phyloP scores from a whole-genome alignment of 2,888 invertebrate species.

The Pterostichus madidus region DNA sequence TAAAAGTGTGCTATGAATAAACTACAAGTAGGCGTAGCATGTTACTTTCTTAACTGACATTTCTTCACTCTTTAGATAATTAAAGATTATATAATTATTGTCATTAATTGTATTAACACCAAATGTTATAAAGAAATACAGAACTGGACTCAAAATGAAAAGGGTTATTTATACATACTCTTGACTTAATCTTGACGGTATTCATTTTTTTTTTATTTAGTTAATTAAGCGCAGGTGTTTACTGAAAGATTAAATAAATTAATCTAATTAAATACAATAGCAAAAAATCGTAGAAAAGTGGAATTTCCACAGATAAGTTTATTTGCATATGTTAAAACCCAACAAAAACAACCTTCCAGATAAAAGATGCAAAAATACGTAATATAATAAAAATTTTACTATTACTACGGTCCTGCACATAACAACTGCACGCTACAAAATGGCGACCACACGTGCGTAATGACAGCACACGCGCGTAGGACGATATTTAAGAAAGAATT shows the following conservation, averaged over 20 bases:
- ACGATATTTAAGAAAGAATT: conserved; percentile 54
- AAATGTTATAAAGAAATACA: background rate
- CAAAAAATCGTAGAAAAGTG: conserved; percentile 9
- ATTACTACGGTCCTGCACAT: background rate
- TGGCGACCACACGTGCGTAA: conserved; percentile 46
- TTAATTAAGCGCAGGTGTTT: conserved; percentile 12
- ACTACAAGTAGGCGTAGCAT: conserved; percentile 51
- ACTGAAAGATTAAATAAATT: conserved; percentile 13
- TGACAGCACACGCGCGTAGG: conserved; percentile 28
- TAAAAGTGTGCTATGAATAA: conserved; percentile 59
- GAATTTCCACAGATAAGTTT: conserved; percentile 6
- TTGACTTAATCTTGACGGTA: background rate
- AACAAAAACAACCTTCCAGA: background rate
- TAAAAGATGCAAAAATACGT: background rate
- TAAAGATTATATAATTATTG: conserved; percentile 63
- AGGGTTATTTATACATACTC: background rate
- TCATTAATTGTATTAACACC: conserved; percentile 16
- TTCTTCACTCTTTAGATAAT: conserved; percentile 25
- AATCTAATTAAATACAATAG: background rate
- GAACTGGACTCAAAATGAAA: background rate
- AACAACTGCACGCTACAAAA: conserved; percentile 1
- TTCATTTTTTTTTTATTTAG: background rate
- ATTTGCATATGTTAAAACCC: no score
- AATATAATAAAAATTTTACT: background rate
- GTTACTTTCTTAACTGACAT: conserved; percentile 51